phyloP scores from a whole-genome alignment of 1,140 invertebrate genomes.

The Trichonephila clavipes region DNA sequence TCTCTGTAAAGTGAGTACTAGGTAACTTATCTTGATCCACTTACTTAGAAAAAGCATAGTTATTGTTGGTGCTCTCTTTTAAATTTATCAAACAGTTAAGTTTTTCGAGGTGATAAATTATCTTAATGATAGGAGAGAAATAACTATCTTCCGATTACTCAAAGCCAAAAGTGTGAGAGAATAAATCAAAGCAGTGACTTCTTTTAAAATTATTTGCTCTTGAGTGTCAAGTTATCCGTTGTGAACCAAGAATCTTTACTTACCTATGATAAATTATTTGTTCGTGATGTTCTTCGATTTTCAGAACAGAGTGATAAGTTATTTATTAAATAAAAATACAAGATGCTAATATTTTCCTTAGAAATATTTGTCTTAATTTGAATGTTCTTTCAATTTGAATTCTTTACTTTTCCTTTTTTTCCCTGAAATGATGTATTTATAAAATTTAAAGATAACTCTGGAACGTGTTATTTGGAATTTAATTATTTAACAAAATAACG shows the following conservation, averaged over 20 bases:
- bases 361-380: not conserved
- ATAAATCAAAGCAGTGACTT: not conserved
- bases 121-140: slow-evolving; percentile 10
- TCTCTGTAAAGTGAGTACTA: too few species aligned
- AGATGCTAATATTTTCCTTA: not conserved
- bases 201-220: slow-evolving; percentile 16
- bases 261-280: not conserved
- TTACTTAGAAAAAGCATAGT: not conserved
- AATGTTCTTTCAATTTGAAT: not conserved
- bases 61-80: not conserved
- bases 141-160: not conserved
- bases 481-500: too few species aligned
- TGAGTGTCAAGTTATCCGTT: not conserved
- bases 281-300: not conserved
- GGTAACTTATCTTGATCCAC: too few species aligned
- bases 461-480: too few species aligned
- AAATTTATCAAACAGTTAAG: not conserved
- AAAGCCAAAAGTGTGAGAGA: not conserved
- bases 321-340: not conserved
- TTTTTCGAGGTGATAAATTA: not conserved
- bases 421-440: not conserved
- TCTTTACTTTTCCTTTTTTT: not conserved
- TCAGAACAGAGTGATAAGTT: not conserved
- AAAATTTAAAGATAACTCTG: not conserved
- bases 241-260: slow-evolving; percentile 1